phyloP scores from a whole-genome alignment of 2,797 vertebrate genomes.

The Columba guinea region DNA sequence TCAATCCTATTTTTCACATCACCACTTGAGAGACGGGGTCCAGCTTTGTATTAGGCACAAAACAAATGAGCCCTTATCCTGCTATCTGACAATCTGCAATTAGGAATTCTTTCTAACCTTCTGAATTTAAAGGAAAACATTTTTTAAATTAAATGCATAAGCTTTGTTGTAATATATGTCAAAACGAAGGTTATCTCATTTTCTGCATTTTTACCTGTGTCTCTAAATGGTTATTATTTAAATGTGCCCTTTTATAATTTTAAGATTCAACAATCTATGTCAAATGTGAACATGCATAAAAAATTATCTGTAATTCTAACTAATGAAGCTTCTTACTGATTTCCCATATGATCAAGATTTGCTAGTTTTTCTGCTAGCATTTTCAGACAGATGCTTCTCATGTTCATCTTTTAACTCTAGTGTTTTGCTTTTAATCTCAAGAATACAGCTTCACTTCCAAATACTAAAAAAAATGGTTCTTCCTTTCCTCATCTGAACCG shows the following conservation, averaged over 20 bases:
- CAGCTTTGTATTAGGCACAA: background rate
- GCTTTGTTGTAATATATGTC: background rate
- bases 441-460: background rate
- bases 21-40: background rate
- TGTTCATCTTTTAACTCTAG: background rate
- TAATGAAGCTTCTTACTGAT: background rate
- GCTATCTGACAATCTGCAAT: background rate
- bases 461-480: background rate
- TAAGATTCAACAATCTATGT: background rate
- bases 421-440: background rate
- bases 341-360: background rate
- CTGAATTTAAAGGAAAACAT: background rate
- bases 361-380: background rate
- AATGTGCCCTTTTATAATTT: background rate
- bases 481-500: conserved; percentile 7
- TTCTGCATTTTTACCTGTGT: background rate
- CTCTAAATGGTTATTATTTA: background rate
- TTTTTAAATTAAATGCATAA: background rate
- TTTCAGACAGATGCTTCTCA: background rate
- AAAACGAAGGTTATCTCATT: background rate
- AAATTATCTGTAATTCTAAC: background rate
- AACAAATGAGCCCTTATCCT: background rate
- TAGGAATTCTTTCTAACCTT: background rate
- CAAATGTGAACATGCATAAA: background rate
- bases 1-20: background rate